Evolutionary conservation across 2,888 invertebrate genomes (phyloP).

Genomic region (Apomyelois bistriatella): DNA sequence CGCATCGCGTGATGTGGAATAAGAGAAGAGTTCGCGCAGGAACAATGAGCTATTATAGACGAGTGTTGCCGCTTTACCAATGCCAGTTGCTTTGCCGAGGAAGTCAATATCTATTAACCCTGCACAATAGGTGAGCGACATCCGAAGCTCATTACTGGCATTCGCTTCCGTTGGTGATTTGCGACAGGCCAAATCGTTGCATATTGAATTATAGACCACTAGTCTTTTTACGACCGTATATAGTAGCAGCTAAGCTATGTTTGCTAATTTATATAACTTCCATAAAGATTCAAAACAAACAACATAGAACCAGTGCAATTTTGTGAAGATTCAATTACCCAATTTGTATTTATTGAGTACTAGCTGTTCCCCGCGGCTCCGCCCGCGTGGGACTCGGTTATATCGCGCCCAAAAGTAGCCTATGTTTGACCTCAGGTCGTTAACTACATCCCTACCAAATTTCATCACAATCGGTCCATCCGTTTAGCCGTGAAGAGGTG

Average conservation of each 20-base stretch:
- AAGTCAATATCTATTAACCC: conserved; percentile 78
- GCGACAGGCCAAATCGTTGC: conserved; percentile 60
- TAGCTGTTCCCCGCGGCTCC: too few species aligned
- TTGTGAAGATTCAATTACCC: too few species aligned
- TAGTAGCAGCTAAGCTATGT: background rate
- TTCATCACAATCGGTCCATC: too few species aligned
- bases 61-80: conserved; percentile 47
- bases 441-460: too few species aligned
- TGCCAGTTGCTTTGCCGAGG: conserved; percentile 61
- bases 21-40: conserved; percentile 50
- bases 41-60: conserved; percentile 72
- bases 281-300: background rate
- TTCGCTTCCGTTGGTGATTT: conserved; percentile 74
- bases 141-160: conserved; percentile 77
- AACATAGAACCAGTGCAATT: too few species aligned
- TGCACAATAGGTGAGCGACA: conserved; percentile 79
- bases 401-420: too few species aligned
- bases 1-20: conserved; percentile 44
- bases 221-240: background rate
- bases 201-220: conserved; percentile 42
- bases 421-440: too few species aligned
- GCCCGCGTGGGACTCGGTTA: too few species aligned
- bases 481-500: too few species aligned
- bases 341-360: too few species aligned
- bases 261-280: too few species aligned